Base-by-base conservation (phyloP, 1,140 invertebrate genomes). In the Aradophagus sp. region DNA sequence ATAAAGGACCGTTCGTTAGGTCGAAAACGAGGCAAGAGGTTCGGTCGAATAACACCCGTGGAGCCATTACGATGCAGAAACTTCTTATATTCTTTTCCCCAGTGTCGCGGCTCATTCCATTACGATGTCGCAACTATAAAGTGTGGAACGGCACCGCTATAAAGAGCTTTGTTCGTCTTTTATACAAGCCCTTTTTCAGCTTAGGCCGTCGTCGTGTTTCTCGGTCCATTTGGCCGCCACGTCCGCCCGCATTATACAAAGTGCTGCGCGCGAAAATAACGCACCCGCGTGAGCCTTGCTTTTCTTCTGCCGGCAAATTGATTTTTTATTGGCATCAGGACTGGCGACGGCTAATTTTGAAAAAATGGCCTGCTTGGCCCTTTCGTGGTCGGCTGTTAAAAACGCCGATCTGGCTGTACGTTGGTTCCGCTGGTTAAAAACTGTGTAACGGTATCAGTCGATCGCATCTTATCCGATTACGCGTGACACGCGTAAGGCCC, bases 401-500 rank as follows among this genome's bases (percentile, higher is more conserved):
- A 59, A 39, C 36, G 50, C 53, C 55, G 61, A 61, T 55, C 34
- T 41, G 48, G 29, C 55, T 38, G 32, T 27, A 38, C n/a, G 19
- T 56, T 66, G 10, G 69, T 56, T 66, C 20, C 56, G 44, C 31
- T 72, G 42, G 42, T 61, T 66, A 36, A 58, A 53, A 50, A 44
- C 31, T 42, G 36, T 41, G 61, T 66, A 76, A 78, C 77, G 67
- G 74, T 69, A 36, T 45, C 50, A 66, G 42, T 78, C 68, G 73
- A 77, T 78, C 66, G 75, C 68, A 76, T 76, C 69, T 76, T 77
- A 79, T 80, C 78, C 78, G 78, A 80, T 80, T 80, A 80, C 73
- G 62, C 68, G 72, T 77, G 78, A 80, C 72, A 80, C 73, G 76
- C 76, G 77, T 77, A 71, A 76, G 75, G 74, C 71, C 72, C 65